Base-by-base conservation (phyloP, 1,140 invertebrate genomes). In the Littorina saxatilis region DNA sequence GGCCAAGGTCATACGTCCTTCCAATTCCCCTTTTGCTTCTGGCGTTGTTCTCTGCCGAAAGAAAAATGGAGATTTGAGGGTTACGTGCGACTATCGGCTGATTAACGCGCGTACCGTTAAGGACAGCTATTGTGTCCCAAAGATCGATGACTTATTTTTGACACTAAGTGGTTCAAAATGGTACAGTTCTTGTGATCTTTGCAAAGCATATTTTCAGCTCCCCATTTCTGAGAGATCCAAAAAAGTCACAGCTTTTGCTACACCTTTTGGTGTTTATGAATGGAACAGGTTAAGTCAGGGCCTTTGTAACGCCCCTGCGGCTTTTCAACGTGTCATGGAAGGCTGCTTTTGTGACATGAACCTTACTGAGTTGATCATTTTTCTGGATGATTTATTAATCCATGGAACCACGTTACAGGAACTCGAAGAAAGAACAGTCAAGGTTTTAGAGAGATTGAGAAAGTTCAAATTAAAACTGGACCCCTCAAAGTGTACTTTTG, bases 331-430 rank as follows among this genome's bases (percentile, higher is more conserved):
- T 20, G 17, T 76, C 43, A 52, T 76, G 52, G 74, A 76, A 27
- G n/a, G 2, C 13, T 35, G 37, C 2, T 72, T 72, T 47, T 5
- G 2, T 0, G 73, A 75, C 29, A 52, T 55, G 47, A 75, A 75
- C 29, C 35, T 75, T 2, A 29, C 63, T 1, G 52, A 52, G 37
- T 35, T 79, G 50, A 52, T 83, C 75, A 79, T 75, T 20, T 79
- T 72, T 43, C 20, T 72, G 20, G 68, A 72, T 72, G 74, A 76
- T 37, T 27, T 35, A 20, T 52, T 76, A 9, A 1, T 76, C 20
- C 15, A 76, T 37, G 74, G 47, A n/a, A 76, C 23, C 17, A 39
- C 74, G 32, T 32, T 76, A 35, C 50, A 58, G 5, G 74, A 76
- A n/a, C 39, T 76, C 2, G 74, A 76, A 37, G 35, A n/a, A n/a